Evolutionary conservation across 1,140 invertebrate genomes (phyloP), one percentile per base, ranked within the genome.

Genomic region (Drosophila trapezifrons): DNA sequence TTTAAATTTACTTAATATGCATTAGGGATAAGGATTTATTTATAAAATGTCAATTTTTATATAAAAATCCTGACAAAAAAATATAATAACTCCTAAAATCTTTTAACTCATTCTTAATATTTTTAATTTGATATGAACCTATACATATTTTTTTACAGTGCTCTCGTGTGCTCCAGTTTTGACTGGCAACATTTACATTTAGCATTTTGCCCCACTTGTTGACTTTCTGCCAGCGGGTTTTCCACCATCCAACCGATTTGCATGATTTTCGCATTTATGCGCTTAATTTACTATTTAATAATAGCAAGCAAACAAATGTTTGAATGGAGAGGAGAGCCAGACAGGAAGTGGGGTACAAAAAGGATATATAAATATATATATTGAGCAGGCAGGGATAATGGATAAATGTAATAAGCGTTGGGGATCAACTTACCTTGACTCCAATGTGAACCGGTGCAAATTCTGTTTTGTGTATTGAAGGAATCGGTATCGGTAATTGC

Each of bases 401-500:
- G 51, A n/a, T 52, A 52, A 37, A 22, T 52, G 40, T 62, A 63
- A 55, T 49, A 57, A 38, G 18, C 25, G 35, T 17, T 60, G 8
- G 37, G 27, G 38, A 64, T 64, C 15, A 32, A 83, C 84, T 91
- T 92, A 94, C 94, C 94, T 94, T 94, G 75, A 94, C 93, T 90
- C 94, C 94, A 90, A 94, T 94, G 86, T 94, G 94, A 70, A 94
- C 93, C 67, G 92, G 85, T 70, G 93, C 92, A 80, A 94, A 94
- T 91, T 94, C 94, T 74, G 93, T 22, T 77, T 87, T 93, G 29
- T 93, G 93, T 79, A 94, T 86, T 64, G 93, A 93, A 79, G 93
- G 92, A 91, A 94, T 93, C 92, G 93, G 93, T 86, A 94, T 92
- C 69, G 91, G 90, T 76, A 94, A 93, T 93, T 93, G 93, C 93